Evolutionary conservation across 2,888 invertebrate species (phyloP).

Genomic region (Creontiades dilutus): DNA sequence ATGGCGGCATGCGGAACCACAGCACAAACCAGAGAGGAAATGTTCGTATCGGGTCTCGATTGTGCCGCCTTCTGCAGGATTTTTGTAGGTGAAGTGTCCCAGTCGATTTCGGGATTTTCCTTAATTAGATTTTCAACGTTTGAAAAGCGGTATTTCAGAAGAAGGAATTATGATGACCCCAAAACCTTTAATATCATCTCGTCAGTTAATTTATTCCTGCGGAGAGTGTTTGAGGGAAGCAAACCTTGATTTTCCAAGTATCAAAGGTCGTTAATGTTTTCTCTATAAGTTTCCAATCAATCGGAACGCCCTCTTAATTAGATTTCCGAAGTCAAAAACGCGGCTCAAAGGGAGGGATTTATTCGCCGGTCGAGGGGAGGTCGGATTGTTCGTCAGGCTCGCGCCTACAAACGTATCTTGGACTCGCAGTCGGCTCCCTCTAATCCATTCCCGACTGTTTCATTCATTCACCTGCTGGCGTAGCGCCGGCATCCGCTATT

Average conservation of each 20-base stretch:
- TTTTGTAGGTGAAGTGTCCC: slow-evolving; percentile 77
- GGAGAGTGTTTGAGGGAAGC: no score
- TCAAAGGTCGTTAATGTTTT: not conserved
- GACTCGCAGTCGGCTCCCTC: not conserved
- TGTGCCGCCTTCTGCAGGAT: slow-evolving; percentile 76
- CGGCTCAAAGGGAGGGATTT: not conserved
- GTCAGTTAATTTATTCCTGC: no score
- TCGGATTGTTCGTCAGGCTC: slow-evolving; percentile 1
- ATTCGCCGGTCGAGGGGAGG: not conserved
- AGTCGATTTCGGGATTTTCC: no score
- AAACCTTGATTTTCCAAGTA: not conserved
- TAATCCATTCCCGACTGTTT: not conserved
- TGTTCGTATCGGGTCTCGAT: slow-evolving; percentile 77
- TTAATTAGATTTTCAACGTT: no score
- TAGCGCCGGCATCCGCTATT: not conserved
- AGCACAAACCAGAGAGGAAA: slow-evolving; percentile 76
- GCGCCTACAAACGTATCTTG: slow-evolving; percentile 2
- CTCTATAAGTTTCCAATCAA: not conserved
- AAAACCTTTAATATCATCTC: no score
- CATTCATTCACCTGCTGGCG: not conserved
- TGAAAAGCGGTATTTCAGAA: no score
- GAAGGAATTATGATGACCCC: no score
- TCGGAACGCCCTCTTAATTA: not conserved
- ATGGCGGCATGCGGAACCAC: slow-evolving; percentile 77
- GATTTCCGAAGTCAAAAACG: not conserved